phyloP scores from a whole-genome alignment of 2,113 vertebrate species.

The Zapornia atra region DNA sequence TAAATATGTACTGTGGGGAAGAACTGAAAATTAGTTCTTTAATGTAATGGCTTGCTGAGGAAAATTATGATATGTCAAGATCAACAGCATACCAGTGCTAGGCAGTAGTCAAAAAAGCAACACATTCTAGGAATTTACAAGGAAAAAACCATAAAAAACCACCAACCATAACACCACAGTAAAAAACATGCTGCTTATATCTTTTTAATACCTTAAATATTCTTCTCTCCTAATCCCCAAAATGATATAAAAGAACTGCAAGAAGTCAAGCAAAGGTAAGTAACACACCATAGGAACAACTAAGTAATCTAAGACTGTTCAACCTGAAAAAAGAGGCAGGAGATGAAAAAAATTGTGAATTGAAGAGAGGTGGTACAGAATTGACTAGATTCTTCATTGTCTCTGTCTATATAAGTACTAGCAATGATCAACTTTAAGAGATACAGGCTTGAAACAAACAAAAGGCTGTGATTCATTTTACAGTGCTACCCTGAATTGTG shows the following conservation, averaged over 20 bases:
- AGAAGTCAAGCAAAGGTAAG: not conserved
- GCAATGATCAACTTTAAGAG: not conserved
- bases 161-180: not conserved
- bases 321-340: not conserved
- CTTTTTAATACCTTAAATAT: not conserved
- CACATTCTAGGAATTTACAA: not conserved
- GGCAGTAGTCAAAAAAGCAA: not conserved
- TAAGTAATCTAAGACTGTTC: not conserved
- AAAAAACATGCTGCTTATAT: not conserved
- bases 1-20: not conserved
- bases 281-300: not conserved
- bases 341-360: not conserved
- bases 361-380: not conserved
- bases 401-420: not conserved
- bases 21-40: not conserved
- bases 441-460: not conserved
- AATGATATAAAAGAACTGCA: not conserved
- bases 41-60: not conserved
- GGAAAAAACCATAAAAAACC: not conserved
- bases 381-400: not conserved
- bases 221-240: not conserved
- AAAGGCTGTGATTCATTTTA: not conserved
- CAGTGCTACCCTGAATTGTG: not conserved
- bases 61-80: not conserved
- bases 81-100: not conserved